phyloP scores from a whole-genome alignment of 2,888 invertebrate species.

The Euplagia quadripunctaria region DNA sequence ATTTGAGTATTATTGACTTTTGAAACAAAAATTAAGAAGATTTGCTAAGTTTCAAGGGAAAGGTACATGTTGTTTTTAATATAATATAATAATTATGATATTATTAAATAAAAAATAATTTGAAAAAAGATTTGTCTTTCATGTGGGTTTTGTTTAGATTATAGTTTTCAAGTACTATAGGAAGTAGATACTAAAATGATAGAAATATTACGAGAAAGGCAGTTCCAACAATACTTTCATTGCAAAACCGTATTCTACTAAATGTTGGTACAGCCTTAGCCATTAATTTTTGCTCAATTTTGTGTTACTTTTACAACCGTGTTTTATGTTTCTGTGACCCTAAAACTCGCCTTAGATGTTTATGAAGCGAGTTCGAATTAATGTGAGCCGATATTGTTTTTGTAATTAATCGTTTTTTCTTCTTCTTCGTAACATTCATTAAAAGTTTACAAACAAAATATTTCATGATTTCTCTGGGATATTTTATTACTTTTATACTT shows the following conservation, averaged over 20 bases:
- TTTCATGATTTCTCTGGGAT: conserved; percentile 31
- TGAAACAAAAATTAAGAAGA: neutral
- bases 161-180: neutral
- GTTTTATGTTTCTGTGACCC: conserved; percentile 66
- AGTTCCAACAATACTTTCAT: conserved; percentile 3
- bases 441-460: conserved; percentile 37
- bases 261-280: conserved; percentile 26
- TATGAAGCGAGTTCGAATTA: conserved; percentile 63
- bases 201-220: neutral
- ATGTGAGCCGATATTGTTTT: conserved; percentile 59
- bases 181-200: neutral
- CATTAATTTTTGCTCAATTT: conserved; percentile 68
- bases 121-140: neutral
- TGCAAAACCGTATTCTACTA: conserved; percentile 11
- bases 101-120: neutral
- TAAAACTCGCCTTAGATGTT: conserved; percentile 66
- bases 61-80: neutral
- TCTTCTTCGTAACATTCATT: conserved; percentile 40
- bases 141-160: too few species aligned
- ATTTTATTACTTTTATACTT: conserved; percentile 18
- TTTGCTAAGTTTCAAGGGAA: neutral
- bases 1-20: neutral
- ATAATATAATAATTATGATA: neutral
- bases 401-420: conserved; percentile 50
- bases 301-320: conserved; percentile 65